A percentile compares a stretch with the other conserved stretches of the same genome.
phyloP scores from a whole-genome alignment of 2,797 vertebrate genomes.

The Schizopygopsis pylzovi region DNA sequence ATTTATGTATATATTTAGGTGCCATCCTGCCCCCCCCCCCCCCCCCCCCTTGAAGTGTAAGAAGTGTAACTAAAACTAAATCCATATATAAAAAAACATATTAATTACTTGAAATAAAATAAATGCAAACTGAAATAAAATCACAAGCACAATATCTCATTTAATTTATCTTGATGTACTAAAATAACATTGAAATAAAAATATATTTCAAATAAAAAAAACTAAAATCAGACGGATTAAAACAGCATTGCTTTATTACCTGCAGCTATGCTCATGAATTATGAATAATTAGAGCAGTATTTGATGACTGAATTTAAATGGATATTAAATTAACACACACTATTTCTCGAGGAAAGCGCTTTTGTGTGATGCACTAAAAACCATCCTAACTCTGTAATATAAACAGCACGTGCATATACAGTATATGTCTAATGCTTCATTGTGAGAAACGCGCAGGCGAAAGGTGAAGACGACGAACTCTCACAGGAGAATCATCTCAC shows the following conservation, averaged over 20 bases:
- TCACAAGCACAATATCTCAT: background rate
- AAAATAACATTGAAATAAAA: background rate
- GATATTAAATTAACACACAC: background rate
- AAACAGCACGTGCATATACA: background rate
- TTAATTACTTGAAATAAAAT: background rate
- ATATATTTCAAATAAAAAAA: background rate
- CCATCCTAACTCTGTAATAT: background rate
- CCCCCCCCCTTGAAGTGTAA: background rate
- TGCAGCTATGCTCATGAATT: background rate
- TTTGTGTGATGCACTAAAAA: background rate
- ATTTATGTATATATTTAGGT: background rate
- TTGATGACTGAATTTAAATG: background rate
- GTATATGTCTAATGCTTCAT: background rate
- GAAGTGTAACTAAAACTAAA: background rate
- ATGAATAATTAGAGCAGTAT: background rate
- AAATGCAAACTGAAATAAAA: background rate
- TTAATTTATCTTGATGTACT: background rate
- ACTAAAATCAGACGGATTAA: background rate
- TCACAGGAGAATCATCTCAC: constrained; percentile 36
- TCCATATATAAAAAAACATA: background rate
- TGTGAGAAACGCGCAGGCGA: background rate
- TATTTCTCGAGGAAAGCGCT: background rate
- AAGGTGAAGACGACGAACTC: constrained; percentile 29
- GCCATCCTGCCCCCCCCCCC: background rate
- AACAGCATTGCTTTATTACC: background rate